A percentile compares a stretch with the other conserved stretches of the same genome.
Conservation (phyloP, 2,888 invertebrate species). For the Rapana venosa region DNA sequence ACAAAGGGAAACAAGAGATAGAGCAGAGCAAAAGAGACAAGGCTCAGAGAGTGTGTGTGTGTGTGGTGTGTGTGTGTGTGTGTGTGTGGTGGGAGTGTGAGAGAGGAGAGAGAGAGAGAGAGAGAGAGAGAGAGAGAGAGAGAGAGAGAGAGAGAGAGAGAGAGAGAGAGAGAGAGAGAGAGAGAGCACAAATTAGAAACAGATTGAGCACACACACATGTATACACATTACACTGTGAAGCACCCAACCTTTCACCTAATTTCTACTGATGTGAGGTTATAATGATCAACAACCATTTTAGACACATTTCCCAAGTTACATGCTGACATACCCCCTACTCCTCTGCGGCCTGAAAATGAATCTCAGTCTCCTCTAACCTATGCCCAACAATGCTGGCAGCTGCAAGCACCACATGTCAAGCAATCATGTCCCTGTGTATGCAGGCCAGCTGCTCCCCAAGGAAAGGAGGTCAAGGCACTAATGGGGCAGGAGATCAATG, state of each 20-base stretch:
- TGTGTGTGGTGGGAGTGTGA: background rate
- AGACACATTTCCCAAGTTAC: too few relatives aligned
- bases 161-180: background rate
- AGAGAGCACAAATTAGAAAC: background rate
- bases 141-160: background rate
- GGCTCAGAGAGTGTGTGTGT: too few relatives aligned
- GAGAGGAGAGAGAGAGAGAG: background rate
- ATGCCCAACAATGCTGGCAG: background rate
- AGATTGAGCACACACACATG: background rate
- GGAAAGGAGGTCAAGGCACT: too few relatives aligned
- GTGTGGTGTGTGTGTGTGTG: too few relatives aligned
- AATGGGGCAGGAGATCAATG: too few relatives aligned
- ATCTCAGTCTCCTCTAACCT: too few relatives aligned
- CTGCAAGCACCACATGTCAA: background rate
- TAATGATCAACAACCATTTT: too few relatives aligned
- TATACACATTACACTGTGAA: background rate
- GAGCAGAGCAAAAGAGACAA: background rate
- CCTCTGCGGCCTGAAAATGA: too few relatives aligned
- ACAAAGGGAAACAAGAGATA: background rate
- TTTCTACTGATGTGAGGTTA: background rate
- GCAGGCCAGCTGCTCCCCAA: background rate
- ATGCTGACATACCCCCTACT: too few relatives aligned
- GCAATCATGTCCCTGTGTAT: background rate
- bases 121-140: background rate
- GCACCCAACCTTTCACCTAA: background rate